Evolutionary conservation across 2,888 invertebrate species (phyloP), one percentile per base, ranked within the genome.

Genomic region (Limenitis arthemis): DNA sequence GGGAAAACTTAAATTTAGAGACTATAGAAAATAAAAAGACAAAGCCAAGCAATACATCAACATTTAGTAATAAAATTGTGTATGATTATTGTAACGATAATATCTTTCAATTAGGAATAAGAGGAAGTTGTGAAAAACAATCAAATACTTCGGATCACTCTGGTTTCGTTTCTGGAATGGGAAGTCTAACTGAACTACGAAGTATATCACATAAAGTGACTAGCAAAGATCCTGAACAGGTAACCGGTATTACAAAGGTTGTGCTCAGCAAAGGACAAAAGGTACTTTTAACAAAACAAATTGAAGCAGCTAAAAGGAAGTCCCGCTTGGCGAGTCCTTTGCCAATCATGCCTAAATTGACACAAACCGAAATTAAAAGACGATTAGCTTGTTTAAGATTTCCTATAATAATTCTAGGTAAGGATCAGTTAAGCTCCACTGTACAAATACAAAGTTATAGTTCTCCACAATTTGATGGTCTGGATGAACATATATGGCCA

Each of bases 401-500:
- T 56, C 83, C 83, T 5, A 57, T 82, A 12, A 64, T 77, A 6
- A 61, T 83, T 59, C 66, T 77, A 58, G 76, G 68, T n/a, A 79
- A 71, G 64, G 80, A 84, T 54, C 73, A 81, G 63, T 48, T 79
- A 6, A 73, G 70, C 59, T 70, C 75, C 11, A 57, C 58, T 5
- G 49, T 74, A 28, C 55, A 68, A 60, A 64, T 79, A 31, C 41
- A 50, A 32, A 59, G 72, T 52, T 61, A 64, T 56, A 72, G 74
- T 32, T 58, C 67, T 33, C 67, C 71, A 4, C 81, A 85, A 54
- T 81, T 81, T 53, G 43, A 65, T 43, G 79, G 78, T 4, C 64
- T 81, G 59, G 67, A 77, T 43, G 58, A 75, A 53, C 70, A 74
- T 12, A 69, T 80, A 47, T 83, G 83, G 83, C 84, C 82, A 20